These are phyloP conservation scores for Protosalanx chinensis DNA, from an alignment of 2,797 vertebrate species.

Conservation along the genomic window DNA sequence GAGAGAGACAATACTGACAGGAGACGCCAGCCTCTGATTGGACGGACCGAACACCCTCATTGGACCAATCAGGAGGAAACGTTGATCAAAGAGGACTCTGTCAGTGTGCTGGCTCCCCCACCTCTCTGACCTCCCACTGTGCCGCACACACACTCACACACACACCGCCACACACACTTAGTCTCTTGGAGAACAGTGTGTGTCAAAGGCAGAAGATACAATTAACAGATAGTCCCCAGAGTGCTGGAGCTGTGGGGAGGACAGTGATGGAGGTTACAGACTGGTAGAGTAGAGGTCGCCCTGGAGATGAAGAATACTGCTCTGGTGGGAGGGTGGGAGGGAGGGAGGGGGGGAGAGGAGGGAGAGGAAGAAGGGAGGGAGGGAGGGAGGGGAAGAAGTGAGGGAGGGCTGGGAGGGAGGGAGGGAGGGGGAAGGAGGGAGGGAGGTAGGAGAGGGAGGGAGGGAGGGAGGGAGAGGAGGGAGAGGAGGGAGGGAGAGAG, in stretches of 20 bases:
- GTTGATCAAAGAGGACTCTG: conserved; percentile 36
- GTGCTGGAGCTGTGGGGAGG: conserved; percentile 28
- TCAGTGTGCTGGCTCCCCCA: conserved; percentile 39
- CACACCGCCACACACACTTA: conserved; percentile 3
- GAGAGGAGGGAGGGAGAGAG: no score
- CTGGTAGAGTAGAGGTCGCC: conserved; percentile 21
- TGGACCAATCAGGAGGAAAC: conserved; percentile 16
- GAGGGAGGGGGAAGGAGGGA: background rate
- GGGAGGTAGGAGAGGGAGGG: no score
- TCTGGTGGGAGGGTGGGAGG: conserved; percentile 5
- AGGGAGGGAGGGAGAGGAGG: no score
- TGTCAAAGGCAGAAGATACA: conserved; percentile 42
- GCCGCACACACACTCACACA: conserved; percentile 2
- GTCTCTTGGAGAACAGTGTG: background rate
- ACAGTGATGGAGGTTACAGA: conserved; percentile 23
- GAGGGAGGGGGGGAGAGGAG: conserved; percentile 6
- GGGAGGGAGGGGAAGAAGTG: conserved; percentile 8
- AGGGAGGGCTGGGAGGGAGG: background rate
- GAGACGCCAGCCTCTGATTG: no score
- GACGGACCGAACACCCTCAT: no score
- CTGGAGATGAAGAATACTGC: conserved; percentile 7
- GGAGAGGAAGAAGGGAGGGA: no score
- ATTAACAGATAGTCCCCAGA: conserved; percentile 45
- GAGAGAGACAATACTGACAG: no score
- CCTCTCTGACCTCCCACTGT: background rate